phyloP scores from a whole-genome alignment of 2,888 invertebrate genomes.

The Caenorhabditis imperialis region DNA sequence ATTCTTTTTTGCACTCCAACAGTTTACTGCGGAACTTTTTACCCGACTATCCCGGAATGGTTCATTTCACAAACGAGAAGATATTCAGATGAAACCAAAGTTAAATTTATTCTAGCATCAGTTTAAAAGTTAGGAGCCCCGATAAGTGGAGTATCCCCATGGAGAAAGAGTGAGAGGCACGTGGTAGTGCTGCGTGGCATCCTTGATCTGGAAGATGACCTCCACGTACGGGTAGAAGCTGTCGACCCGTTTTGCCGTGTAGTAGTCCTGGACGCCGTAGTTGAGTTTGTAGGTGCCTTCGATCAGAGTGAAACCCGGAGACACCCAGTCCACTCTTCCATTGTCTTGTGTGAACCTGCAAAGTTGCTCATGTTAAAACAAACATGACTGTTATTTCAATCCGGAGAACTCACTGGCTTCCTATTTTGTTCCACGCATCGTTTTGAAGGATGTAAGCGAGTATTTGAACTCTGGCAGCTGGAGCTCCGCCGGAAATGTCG shows the following conservation, averaged over 20 bases:
- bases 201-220: constrained; percentile 65
- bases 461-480: constrained; percentile 65
- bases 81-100: neutral
- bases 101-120: too few relatives aligned
- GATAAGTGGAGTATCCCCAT: constrained; percentile 74
- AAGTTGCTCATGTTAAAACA: neutral
- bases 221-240: constrained; percentile 71
- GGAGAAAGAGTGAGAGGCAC: constrained; percentile 72
- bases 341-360: constrained; percentile 65
- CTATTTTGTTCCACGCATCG: constrained; percentile 56
- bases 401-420: constrained; percentile 27
- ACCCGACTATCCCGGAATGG: constrained; percentile 5
- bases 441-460: constrained; percentile 56
- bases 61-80: constrained; percentile 20
- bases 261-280: constrained; percentile 65
- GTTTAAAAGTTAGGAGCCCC: constrained; percentile 63
- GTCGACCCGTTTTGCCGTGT: constrained; percentile 46
- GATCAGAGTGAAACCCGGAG: constrained; percentile 59
- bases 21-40: too few relatives aligned
- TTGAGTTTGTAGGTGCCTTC: constrained; percentile 64
- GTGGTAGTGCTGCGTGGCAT: constrained; percentile 69
- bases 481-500: constrained; percentile 68
- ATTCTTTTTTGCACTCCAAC: neutral
- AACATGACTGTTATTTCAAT: neutral
- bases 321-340: constrained; percentile 69